Base-by-base conservation (phyloP, 2,113 vertebrate genomes). In the Ursus arctos region DNA sequence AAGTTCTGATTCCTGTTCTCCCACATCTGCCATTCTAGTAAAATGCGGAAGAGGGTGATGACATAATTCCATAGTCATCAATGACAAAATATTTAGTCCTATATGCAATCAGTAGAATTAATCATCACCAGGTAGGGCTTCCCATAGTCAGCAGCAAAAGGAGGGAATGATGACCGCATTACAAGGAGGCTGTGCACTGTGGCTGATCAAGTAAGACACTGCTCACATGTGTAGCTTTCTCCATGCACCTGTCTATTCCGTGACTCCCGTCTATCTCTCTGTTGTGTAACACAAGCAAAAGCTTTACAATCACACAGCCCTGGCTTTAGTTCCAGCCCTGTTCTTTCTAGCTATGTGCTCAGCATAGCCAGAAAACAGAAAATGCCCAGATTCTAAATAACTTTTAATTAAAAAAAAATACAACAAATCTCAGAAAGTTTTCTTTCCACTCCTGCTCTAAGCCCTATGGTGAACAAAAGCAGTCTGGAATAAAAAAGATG, bases 351-450 rank as follows among this genome's bases (percentile, higher is more conserved):
- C 14, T 59, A 4, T 91, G 26, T 69, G 33, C 5, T 88, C 59
- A 77, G 61, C 31, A 77, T 71, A 88, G 69, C 18, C 33, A 36
- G 36, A 65, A 91, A 90, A 76, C 4, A 87, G 57, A 87, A 88
- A 92, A 61, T 53, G n/a, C 12, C 49, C 40, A 76, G 14, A 92
- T 77, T 92, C 88, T 83, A 96, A 91, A 67, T 96, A 67, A 77
- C 9, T 69, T 92, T 61, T 83, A 83, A 88, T 51, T n/a, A 1
- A 43, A 57, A 72, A 72, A 1, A 49, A 28, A 85, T 47, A n/a
- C 7, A 81, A 16, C 43, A 57, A 79, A 65, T 55, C 3, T 59
- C 26, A 6, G 55, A 40, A 94, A 94, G 26, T 94, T 51, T 40
- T 13, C n/a, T 83, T 86, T 51, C 69, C 77, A 69, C 3, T 67